phyloP scores from a whole-genome alignment of 92 coral and sea anemone species.

The Meandrina meandrites region DNA sequence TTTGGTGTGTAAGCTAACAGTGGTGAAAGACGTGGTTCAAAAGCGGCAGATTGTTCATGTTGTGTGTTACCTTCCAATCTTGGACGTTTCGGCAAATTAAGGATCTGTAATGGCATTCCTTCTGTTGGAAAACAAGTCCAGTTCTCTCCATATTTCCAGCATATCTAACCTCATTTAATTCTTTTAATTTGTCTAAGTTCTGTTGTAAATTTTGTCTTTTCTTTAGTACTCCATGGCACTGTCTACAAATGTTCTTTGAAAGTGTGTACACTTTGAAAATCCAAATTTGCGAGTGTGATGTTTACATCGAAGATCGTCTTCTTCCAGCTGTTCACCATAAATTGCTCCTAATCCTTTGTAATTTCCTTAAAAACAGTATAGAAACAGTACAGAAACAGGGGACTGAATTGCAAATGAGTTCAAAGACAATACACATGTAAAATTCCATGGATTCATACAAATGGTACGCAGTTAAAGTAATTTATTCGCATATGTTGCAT shows the following conservation, averaged over 20 bases:
- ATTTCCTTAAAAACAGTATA: conserved; percentile 32
- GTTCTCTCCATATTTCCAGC: background rate
- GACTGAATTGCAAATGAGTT: conserved; percentile 28
- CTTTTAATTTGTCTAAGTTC: background rate
- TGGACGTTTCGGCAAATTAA: background rate
- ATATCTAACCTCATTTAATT: background rate
- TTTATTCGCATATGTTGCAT: conserved; percentile 21
- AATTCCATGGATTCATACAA: background rate
- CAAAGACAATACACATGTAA: conserved; percentile 15
- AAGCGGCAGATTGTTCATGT: background rate
- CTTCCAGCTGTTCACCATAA: conserved; percentile 29
- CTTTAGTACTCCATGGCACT: conserved; percentile 21
- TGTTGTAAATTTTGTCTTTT: conserved; percentile 28
- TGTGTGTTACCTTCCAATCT: background rate
- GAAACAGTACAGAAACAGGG: conserved; percentile 20
- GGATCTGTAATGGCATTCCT: background rate
- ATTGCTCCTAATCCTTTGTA: conserved; percentile 31
- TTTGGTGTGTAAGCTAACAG: background rate
- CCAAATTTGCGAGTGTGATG: conserved; percentile 36
- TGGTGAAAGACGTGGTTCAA: background rate
- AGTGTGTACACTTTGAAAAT: conserved; percentile 23
- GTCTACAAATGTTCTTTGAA: conserved; percentile 27
- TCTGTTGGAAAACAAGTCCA: conserved; percentile 2
- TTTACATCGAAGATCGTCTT: conserved; percentile 28
- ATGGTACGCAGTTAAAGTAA: conserved; percentile 24